Conservation (phyloP, 2,888 invertebrate genomes). For the Leptothorax acervorum region DNA sequence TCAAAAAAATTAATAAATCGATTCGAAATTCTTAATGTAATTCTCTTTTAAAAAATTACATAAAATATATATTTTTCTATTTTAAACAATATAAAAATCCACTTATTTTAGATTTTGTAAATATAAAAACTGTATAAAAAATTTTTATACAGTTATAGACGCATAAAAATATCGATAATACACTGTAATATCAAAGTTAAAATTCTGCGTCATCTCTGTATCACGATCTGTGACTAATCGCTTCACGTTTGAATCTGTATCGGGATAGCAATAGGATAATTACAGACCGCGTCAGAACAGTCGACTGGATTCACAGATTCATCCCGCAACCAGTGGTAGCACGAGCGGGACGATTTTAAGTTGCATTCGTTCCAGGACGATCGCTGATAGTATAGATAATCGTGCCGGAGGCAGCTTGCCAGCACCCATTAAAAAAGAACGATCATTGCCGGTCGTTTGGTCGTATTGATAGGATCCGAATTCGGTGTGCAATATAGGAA, state of each 20-base stretch:
- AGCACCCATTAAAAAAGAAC: conserved; percentile 60
- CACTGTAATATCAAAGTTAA: neutral
- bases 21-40: neutral
- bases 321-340: conserved; percentile 51
- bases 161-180: neutral
- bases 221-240: neutral
- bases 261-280: conserved; percentile 21
- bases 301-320: neutral
- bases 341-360: conserved; percentile 56
- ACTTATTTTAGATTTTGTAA: neutral
- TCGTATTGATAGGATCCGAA: conserved; percentile 31
- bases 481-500: conserved; percentile 11
- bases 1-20: neutral
- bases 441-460: conserved; percentile 54
- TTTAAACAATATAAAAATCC: neutral
- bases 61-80: neutral
- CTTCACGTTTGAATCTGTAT: conserved; percentile 9
- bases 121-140: neutral
- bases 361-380: conserved; percentile 51
- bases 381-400: conserved; percentile 35
- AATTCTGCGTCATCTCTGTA: neutral
- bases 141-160: neutral
- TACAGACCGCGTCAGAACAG: neutral
- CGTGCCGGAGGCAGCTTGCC: conserved; percentile 62
- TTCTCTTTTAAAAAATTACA: neutral